Conservation (phyloP, 2,797 vertebrate species). For the Ambastaia sidthimunki region DNA sequence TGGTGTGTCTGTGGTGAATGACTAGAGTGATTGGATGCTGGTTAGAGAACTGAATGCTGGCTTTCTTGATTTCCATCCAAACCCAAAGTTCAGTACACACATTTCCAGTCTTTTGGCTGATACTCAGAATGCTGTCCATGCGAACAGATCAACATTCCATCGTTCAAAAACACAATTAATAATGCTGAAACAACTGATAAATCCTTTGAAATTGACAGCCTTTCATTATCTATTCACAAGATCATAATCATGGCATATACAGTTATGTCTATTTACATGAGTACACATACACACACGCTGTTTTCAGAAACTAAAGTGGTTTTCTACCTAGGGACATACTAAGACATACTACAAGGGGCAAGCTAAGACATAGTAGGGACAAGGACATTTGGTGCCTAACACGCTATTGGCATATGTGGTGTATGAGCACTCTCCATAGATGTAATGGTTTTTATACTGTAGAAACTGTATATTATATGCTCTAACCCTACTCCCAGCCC, state of each 20-base stretch:
- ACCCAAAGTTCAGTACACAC: conserved; percentile 26
- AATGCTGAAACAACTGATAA: not conserved
- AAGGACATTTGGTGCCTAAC: not conserved
- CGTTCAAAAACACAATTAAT: not conserved
- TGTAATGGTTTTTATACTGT: no score
- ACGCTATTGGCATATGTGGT: no score
- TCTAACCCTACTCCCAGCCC: no score
- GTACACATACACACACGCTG: not conserved
- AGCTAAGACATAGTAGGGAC: not conserved
- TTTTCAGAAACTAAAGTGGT: no score
- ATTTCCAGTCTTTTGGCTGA: conserved; percentile 26
- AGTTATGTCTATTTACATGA: not conserved
- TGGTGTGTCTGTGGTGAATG: conserved; percentile 47
- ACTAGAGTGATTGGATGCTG: conserved; percentile 47
- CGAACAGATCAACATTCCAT: not conserved
- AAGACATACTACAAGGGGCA: no score
- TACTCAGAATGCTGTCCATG: conserved; percentile 9
- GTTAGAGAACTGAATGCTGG: conserved; percentile 21
- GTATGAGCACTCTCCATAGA: no score
- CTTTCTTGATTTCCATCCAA: conserved; percentile 39
- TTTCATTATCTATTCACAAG: not conserved
- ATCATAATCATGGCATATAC: not conserved
- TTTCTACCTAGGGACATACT: no score
- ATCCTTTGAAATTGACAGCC: not conserved
- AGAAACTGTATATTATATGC: no score